Base-by-base conservation (phyloP, 2,888 invertebrate species). In the Trypoxylon attenuatum region DNA sequence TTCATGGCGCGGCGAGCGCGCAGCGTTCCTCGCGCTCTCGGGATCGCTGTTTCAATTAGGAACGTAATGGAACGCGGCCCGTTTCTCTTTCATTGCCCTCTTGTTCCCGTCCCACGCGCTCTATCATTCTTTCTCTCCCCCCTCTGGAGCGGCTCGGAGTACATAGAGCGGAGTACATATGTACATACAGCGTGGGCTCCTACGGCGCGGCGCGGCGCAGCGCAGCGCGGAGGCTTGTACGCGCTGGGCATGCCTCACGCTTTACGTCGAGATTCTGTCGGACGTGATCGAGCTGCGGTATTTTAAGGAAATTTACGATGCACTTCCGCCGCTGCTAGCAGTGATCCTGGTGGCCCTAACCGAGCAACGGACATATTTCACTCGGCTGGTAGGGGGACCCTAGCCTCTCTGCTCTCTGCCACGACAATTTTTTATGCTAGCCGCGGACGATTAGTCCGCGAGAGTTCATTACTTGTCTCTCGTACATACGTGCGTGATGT, bases 31-130 rank as follows among this genome's bases (percentile, higher is more conserved):
- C 69, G 49, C 53, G 54, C n/a, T n/a, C 39, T 66, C 51, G 52
- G 58, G 60, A 63, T 62, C 57, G 56, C 55, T 55, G 62, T 76
- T 74, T 71, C 74, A 72, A 76, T 74, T 76, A 76, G 63, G 60
- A 47, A 50, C 55, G 67, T 66, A 75, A 74, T 61, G 61, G 72
- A 63, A 58, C 63, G 60, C 41, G 38, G 18, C 41, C 42, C 23
- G 54, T 23, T 19, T 41, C 22, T 33, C 27, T 46, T 46, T 29
- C 23, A 53, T 23, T 46, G 13, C 13, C 33, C 13, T 22, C 6
- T 38, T 45, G n/a, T 16, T 13, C 10, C 10, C 18, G 23, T 46
- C 39, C 19, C 27, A 10, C 18, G 18, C 6, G 2, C 10, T 19
- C 25, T 29, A 15, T 16, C 15, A 39, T 41, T 19, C 39, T 5